phyloP scores from a whole-genome alignment of 1,140 invertebrate genomes.

The Drosophila lacteicornis region DNA sequence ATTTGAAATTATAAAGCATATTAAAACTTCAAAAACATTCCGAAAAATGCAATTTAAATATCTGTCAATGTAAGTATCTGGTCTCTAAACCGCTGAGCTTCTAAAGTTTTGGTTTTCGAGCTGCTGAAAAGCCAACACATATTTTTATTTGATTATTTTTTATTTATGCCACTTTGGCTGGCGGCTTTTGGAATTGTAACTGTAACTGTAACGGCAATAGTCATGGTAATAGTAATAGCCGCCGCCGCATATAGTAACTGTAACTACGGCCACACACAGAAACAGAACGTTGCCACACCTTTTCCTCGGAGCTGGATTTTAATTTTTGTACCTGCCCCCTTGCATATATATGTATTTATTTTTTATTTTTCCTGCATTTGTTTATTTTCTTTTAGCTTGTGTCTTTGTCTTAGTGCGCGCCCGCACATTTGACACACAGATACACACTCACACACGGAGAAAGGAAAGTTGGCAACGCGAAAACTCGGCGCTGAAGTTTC shows the following conservation, averaged over 20 bases:
- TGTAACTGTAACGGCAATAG: conserved; percentile 55
- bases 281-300: conserved; percentile 69
- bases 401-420: conserved; percentile 69
- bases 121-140: conserved; percentile 52
- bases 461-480: conserved; percentile 62
- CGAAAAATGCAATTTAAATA: not conserved
- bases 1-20: no score
- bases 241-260: conserved; percentile 25
- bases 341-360: conserved; percentile 2
- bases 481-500: conserved; percentile 58
- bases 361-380: not conserved
- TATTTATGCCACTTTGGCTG: conserved; percentile 55
- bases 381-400: conserved; percentile 22
- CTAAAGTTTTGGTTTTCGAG: conserved; percentile 20
- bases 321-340: conserved; percentile 23
- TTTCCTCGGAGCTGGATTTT: conserved; percentile 46
- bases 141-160: conserved; percentile 46
- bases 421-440: conserved; percentile 63
- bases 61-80: not conserved
- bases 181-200: conserved; percentile 60
- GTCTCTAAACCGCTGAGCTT: not conserved
- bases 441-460: conserved; percentile 34
- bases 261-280: conserved; percentile 20
- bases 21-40: no score
- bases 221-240: conserved; percentile 41